phyloP scores from a whole-genome alignment of 2,797 vertebrate genomes.

The Enteromius afrohamiltoni region DNA sequence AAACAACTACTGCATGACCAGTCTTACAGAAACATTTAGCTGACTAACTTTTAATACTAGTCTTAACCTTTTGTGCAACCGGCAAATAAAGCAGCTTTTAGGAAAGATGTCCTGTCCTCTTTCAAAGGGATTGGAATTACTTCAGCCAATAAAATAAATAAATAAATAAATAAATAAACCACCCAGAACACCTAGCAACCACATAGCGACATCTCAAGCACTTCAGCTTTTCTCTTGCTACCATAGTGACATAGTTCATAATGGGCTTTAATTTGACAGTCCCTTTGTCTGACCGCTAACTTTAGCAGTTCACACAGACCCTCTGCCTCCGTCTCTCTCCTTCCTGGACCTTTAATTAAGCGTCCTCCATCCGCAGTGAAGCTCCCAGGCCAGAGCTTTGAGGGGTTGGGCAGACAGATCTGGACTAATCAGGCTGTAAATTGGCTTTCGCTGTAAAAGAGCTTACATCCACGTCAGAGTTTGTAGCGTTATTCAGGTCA shows the following conservation, averaged over 20 bases:
- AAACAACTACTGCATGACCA: too few species aligned
- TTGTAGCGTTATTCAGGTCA: slow-evolving; percentile 76
- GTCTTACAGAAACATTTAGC: too few species aligned
- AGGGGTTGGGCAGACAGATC: slow-evolving; percentile 76
- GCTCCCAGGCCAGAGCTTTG: slow-evolving; percentile 57
- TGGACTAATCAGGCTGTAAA: slow-evolving; percentile 79
- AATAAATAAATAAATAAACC: too few species aligned
- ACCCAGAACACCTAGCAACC: background rate
- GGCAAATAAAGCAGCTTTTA: background rate
- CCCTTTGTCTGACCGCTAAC: background rate
- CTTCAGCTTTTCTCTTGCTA: background rate
- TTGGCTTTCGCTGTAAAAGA: slow-evolving; percentile 85
- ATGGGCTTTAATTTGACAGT: background rate
- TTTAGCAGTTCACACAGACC: slow-evolving; percentile 10
- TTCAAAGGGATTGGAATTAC: background rate
- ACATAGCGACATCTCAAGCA: background rate
- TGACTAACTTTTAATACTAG: too few species aligned
- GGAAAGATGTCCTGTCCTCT: background rate
- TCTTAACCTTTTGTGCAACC: too few species aligned
- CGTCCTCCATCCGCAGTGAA: slow-evolving; percentile 33
- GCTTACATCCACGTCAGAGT: slow-evolving; percentile 81
- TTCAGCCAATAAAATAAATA: too few species aligned
- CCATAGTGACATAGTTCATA: background rate
- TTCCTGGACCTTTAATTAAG: background rate
- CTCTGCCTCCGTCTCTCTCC: background rate